Conservation (phyloP, 1,140 invertebrate species). For the Aphaenogaster ashmeadi region DNA sequence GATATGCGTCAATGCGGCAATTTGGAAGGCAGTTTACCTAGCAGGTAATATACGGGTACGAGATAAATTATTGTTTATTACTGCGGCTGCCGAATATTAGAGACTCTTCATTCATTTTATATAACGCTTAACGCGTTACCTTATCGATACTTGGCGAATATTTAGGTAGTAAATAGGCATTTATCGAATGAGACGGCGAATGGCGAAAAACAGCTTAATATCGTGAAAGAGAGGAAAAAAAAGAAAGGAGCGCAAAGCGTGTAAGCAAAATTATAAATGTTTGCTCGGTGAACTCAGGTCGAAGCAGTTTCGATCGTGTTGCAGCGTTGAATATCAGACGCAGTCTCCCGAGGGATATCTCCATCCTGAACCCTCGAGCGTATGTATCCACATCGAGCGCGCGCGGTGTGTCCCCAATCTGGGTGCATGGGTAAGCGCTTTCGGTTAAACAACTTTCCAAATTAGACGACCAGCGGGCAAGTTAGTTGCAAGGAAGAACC, state of each 20-base stretch:
- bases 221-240: neutral
- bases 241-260: neutral
- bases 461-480: conserved; percentile 52
- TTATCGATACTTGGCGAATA: neutral
- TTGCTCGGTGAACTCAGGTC: conserved; percentile 37
- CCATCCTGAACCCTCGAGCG: neutral
- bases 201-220: neutral
- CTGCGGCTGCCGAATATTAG: neutral
- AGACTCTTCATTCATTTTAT: neutral
- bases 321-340: conserved; percentile 47
- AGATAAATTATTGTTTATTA: conserved; percentile 27
- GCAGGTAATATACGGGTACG: neutral
- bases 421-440: conserved; percentile 60
- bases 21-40: neutral
- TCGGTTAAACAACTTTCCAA: conserved; percentile 55
- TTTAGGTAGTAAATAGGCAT: neutral
- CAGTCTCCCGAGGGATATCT: conserved; percentile 17
- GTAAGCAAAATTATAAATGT: conserved; percentile 58
- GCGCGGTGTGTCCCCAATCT: conserved; percentile 36
- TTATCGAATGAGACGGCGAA: neutral
- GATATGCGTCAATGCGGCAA: neutral
- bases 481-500: conserved; percentile 56
- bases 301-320: neutral
- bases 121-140: neutral
- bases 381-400: conserved; percentile 9